Base-by-base conservation (phyloP, 2,888 invertebrate genomes). In the Cacoxenus indagator region DNA sequence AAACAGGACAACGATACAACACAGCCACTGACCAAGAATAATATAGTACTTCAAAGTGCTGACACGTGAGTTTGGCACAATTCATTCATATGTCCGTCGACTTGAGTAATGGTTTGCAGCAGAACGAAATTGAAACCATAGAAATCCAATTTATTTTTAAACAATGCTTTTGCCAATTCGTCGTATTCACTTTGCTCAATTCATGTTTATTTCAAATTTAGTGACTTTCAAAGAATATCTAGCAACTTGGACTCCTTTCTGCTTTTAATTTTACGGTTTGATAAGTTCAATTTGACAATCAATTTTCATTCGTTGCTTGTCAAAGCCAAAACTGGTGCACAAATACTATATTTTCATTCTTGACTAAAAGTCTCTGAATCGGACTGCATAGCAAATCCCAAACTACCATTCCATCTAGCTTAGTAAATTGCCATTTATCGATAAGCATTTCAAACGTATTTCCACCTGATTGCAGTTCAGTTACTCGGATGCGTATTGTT, bases 211-310 rank as follows among this genome's bases (percentile, higher is more conserved):
- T 51, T 51, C 22, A 51, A 51, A 51, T 51, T 51, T 51, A 51
- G 19, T 51, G 37, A 51, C 22, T 51, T 51, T 19, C 19, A 51
- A 51, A 22, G 6, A 51, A 17, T 17, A 2, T 51, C 4, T 19
- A 17, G 51, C 19, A 51, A 51, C 22, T 19, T 4, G 9, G 37
- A 48, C n/a, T 51, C 51, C 6, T 51, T 51, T 62, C 67, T 73
- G 71, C 70, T 76, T 62, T 76, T 75, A 70, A 76, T 78, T 82
- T 73, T 72, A 76, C 76, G 82, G 73, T 75, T 73, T 73, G 70
- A 62, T 73, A 74, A 73, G 67, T 74, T 66, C 73, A 76, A 77
- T 78, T 80, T 73, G 71, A 46, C 73, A 43, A 76, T 67, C 70
- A 66, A 74, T 65, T 73, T 69, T 9, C 61, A 43, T 61, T 55